These are phyloP conservation scores for Euplagia quadripunctaria DNA, from an alignment of 2,888 invertebrate genomes.

Conservation along the genomic window DNA sequence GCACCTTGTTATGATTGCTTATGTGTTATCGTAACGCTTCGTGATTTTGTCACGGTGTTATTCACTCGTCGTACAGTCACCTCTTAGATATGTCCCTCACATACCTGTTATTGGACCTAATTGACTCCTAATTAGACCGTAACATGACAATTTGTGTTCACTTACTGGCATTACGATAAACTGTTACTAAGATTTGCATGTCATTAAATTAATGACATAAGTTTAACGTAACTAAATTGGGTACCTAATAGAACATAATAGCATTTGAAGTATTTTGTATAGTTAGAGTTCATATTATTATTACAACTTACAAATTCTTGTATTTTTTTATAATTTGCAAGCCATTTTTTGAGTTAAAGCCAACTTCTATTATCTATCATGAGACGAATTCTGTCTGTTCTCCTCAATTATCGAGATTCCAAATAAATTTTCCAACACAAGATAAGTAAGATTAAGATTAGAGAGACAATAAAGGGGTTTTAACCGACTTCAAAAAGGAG, in stretches of 20 bases:
- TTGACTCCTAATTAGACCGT: slow-evolving; percentile 45
- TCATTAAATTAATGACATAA: slow-evolving; percentile 6
- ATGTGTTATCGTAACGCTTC: slow-evolving; percentile 29
- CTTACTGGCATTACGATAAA: slow-evolving; percentile 17
- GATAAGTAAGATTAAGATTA: no score
- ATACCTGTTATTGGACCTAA: slow-evolving; percentile 29
- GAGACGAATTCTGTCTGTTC: not conserved
- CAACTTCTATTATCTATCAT: not conserved
- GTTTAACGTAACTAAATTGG: not conserved
- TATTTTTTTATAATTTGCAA: not conserved
- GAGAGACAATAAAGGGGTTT: no score
- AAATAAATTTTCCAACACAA: no score
- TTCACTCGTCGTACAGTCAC: slow-evolving; percentile 23
- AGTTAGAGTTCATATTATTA: not conserved
- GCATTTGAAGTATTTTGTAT: not conserved
- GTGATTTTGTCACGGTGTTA: slow-evolving; percentile 31
- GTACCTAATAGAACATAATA: slow-evolving; percentile 8
- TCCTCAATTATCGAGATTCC: no score
- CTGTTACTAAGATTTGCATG: slow-evolving; percentile 1
- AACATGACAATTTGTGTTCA: slow-evolving; percentile 32
- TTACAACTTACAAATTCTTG: not conserved
- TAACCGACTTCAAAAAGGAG: no score
- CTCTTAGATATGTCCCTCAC: slow-evolving; percentile 30
- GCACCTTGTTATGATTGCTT: slow-evolving; percentile 33
- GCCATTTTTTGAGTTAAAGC: not conserved